These are phyloP conservation scores for Sturnira hondurensis DNA, from an alignment of 2,113 vertebrate genomes.

Conservation along the genomic window DNA sequence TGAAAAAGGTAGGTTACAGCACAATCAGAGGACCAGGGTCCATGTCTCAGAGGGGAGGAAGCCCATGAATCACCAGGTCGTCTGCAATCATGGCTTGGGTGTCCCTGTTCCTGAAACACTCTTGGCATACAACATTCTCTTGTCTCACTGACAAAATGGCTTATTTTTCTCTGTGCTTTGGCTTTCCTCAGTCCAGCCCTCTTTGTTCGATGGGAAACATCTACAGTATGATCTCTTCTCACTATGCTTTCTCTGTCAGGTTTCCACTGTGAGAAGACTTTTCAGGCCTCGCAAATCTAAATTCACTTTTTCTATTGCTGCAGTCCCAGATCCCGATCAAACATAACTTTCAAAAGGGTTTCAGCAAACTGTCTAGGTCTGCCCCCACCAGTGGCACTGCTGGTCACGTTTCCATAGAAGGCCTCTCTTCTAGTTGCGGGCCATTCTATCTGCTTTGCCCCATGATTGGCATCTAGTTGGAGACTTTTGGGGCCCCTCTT, in stretches of 20 bases:
- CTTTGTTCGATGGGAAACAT: not conserved
- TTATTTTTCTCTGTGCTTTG: not conserved
- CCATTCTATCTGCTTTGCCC: not conserved
- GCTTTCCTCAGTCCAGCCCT: not conserved
- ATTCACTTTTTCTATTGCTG: not conserved
- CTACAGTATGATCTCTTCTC: no score
- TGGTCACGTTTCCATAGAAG: not conserved
- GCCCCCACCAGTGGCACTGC: no score
- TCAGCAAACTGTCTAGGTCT: not conserved
- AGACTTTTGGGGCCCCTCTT: accelerated
- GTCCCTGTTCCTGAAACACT: accelerated
- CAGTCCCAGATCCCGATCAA: not conserved
- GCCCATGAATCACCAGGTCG: accelerated
- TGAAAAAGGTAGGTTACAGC: accelerated
- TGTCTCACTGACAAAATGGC: not conserved
- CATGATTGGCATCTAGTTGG: not conserved
- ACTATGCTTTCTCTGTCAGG: not conserved
- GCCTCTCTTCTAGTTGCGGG: not conserved
- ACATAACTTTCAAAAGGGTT: not conserved
- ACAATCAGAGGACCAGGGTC: accelerated
- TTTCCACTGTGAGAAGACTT: not conserved
- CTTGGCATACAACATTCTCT: not conserved
- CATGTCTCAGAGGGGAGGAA: not conserved
- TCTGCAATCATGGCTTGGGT: accelerated
- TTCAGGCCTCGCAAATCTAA: not conserved